Evolutionary conservation across 2,113 vertebrate genomes (phyloP).

Genomic region (Lutjanus erythropterus): DNA sequence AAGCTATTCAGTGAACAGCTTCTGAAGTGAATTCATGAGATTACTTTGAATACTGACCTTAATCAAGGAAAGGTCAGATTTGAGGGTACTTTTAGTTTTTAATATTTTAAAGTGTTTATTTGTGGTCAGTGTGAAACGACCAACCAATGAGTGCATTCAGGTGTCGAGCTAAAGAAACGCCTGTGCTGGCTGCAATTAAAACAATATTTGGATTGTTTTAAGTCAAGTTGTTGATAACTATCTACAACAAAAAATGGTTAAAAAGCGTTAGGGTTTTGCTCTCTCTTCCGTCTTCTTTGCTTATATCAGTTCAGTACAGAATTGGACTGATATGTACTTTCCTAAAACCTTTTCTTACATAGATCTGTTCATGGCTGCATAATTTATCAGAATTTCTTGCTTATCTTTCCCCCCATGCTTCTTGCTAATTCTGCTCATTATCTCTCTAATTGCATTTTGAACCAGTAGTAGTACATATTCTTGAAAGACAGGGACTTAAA

Average conservation of each 20-base stretch:
- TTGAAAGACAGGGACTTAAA: neutral
- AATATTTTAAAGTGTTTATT: neutral
- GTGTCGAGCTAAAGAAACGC: neutral
- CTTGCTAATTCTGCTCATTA: constrained; percentile 22
- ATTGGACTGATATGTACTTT: neutral
- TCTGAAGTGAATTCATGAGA: neutral
- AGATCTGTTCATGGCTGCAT: neutral
- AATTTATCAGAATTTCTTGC: constrained; percentile 17
- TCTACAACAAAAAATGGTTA: no score
- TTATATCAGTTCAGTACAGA: no score
- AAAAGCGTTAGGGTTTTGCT: no score
- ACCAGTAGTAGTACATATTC: neutral
- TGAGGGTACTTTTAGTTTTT: neutral
- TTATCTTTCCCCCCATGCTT: constrained; percentile 5
- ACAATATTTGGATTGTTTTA: neutral
- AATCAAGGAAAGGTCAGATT: constrained; percentile 18
- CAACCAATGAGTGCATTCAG: neutral
- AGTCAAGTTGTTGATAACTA: neutral
- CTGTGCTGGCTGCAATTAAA: neutral
- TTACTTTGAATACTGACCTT: neutral
- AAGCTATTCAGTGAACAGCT: constrained; percentile 1
- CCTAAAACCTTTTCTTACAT: neutral
- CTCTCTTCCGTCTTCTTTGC: no score
- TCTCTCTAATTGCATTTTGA: constrained; percentile 36
- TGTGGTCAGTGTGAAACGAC: neutral